A percentile compares a stretch with the other conserved stretches of the same genome.
phyloP scores from a whole-genome alignment of 2,113 vertebrate genomes.

The Vidua chalybeata region DNA sequence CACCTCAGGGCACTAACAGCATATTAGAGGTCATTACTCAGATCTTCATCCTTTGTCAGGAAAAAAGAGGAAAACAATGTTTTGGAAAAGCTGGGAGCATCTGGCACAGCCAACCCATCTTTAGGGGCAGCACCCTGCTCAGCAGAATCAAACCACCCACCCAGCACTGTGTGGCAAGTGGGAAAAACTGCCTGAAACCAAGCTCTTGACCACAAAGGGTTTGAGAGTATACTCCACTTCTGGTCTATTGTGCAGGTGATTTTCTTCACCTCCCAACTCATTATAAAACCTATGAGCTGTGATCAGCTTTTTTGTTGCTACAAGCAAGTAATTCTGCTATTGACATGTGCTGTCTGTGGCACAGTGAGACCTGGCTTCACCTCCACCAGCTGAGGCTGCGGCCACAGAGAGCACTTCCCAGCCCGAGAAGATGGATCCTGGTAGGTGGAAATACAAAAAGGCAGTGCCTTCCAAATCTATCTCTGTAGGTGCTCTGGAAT shows the following conservation, averaged over 20 bases:
- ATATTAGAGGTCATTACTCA: not conserved
- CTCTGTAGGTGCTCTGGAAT: not conserved
- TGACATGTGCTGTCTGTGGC: not conserved
- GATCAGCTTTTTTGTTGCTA: not conserved
- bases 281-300: not conserved
- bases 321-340: not conserved
- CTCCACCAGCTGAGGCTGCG: not conserved
- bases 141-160: not conserved
- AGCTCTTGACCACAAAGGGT: not conserved
- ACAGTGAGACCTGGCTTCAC: fast-evolving
- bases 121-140: not conserved
- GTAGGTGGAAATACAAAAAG: not conserved
- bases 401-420: not conserved
- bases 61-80: not conserved
- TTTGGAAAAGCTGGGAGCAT: not conserved
- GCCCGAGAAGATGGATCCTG: not conserved
- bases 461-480: not conserved
- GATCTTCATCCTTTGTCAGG: not conserved
- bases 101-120: not conserved
- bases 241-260: not conserved
- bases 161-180: not conserved
- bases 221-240: not conserved
- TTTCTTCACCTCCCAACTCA: not conserved
- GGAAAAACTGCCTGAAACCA: not conserved
- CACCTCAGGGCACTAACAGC: not conserved